These are phyloP conservation scores for Morpho achilles DNA, from an alignment of 2,888 invertebrate genomes.

Conservation along the genomic window DNA sequence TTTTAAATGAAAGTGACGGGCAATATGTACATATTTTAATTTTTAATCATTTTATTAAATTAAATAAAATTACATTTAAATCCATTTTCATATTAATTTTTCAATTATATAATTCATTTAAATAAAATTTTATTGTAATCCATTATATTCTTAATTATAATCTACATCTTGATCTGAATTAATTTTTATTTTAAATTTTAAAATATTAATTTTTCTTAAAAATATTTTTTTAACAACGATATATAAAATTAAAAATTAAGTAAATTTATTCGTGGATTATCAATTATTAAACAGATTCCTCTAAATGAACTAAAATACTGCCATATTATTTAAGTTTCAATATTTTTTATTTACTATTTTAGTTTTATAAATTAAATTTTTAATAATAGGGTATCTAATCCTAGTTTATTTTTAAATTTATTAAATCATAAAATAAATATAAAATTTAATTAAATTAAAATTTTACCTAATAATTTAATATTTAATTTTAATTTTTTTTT, in stretches of 20 bases:
- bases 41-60: conserved; percentile 35
- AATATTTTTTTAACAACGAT: conserved; percentile 72
- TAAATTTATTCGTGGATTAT: conserved; percentile 81
- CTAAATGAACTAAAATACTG: too few species aligned
- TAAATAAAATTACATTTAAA: conserved; percentile 83
- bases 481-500: too few species aligned
- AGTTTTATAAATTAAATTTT: conserved; percentile 45
- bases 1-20: conserved; percentile 87
- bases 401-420: too few species aligned
- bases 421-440: too few species aligned
- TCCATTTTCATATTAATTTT: conserved; percentile 77
- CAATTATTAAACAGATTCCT: conserved; percentile 41
- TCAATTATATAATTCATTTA: conserved; percentile 62
- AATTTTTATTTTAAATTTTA: conserved; percentile 57
- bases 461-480: too few species aligned
- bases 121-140: conserved; percentile 82
- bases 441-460: too few species aligned
- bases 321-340: too few species aligned
- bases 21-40: conserved; percentile 88
- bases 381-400: too few species aligned
- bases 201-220: conserved; percentile 63
- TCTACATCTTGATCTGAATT: conserved; percentile 87
- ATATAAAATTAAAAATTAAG: conserved; percentile 69
- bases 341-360: too few species aligned
- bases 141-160: conserved; percentile 82